phyloP scores from a whole-genome alignment of 2,797 vertebrate species.

The Micromesistius poutassou region DNA sequence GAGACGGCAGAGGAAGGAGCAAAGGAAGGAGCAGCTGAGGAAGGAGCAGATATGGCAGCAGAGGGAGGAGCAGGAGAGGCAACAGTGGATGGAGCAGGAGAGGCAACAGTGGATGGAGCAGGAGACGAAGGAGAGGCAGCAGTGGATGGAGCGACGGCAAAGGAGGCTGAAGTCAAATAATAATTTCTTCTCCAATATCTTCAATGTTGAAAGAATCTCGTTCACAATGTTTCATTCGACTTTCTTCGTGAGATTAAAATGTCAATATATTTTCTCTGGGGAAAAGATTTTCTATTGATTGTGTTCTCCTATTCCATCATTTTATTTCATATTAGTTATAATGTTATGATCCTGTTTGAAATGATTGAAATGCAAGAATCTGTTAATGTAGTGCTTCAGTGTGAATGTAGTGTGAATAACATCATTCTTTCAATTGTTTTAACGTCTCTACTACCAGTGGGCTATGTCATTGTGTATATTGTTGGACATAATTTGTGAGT shows the following conservation, averaged over 20 bases:
- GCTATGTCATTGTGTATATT: neutral
- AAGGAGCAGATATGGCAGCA: too few relatives aligned
- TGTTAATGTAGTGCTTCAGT: neutral
- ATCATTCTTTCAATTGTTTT: neutral
- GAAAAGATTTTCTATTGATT: neutral
- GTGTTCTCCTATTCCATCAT: neutral
- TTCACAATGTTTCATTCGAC: neutral
- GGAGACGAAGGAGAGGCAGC: too few relatives aligned
- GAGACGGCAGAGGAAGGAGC: too few relatives aligned
- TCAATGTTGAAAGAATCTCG: neutral
- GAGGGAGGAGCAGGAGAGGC: too few relatives aligned
- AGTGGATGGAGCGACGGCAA: neutral
- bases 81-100: too few relatives aligned
- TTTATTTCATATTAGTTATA: neutral
- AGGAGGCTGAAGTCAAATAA: neutral
- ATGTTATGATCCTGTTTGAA: neutral
- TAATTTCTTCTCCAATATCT: neutral
- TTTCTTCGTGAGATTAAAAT: neutral
- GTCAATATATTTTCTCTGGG: neutral
- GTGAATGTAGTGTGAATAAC: neutral
- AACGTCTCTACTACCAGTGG: neutral
- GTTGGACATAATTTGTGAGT: neutral
- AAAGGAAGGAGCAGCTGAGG: too few relatives aligned
- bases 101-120: too few relatives aligned
- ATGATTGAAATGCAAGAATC: neutral